Evolutionary conservation across 1,140 invertebrate species (phyloP), one percentile per base, ranked within the genome.

Genomic region (Danaus melanippus): DNA sequence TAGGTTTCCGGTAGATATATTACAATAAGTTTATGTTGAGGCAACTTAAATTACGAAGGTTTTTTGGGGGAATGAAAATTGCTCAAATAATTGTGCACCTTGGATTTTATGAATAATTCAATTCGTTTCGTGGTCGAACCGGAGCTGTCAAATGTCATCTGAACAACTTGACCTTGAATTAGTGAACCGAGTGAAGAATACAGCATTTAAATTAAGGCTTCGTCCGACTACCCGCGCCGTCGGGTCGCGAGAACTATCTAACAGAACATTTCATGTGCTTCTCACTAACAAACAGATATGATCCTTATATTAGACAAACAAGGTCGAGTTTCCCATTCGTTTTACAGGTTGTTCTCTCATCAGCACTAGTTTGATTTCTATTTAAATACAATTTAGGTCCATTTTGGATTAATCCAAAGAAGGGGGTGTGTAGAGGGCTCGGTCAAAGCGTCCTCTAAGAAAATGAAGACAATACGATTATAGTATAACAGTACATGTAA

Each of bases 391-490:
- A 0, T 39, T 66, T 69, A 53, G 56, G 63, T 63, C 12, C 8
- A 7, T 61, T 75, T 67, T 68, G 0, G 12, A 10, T n/a, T 41
- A 32, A 32, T 32, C 21, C 21, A 32, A 32, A 32, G 40, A 1
- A 9, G 40, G 12, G 6, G 75, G 76, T 76, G 73, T 78, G 77
- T 79, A 53, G 67, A 69, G 74, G 78, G 74, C 75, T 79, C 69
- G 76, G 46, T 68, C 67, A 56, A 55, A 61, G 62, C 74, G 79
- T 79, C 78, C 78, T 82, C 75, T 83, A 76, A 73, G 70, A 84
- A 82, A 76, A 81, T 71, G 70, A 71, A 79, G 77, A 83, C 74
- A 76, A 76, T 79, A 75, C 74, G 74, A 83, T 80, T 76, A 78
- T 75, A 72, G 67, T 74, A 67, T 52, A 57, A 48, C 50, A 80